phyloP scores from a whole-genome alignment of 2,113 vertebrate genomes.

The Apteryx owenii region DNA sequence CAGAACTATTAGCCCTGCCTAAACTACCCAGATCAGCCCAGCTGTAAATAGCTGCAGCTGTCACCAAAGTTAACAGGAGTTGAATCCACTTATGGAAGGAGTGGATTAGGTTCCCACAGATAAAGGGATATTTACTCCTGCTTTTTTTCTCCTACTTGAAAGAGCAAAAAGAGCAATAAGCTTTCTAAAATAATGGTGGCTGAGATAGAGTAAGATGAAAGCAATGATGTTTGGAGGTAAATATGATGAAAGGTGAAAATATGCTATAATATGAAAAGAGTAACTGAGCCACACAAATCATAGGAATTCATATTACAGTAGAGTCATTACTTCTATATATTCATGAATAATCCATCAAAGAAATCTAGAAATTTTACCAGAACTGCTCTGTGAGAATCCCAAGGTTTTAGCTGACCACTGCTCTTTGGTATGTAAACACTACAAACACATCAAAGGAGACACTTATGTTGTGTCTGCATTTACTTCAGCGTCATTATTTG shows the following conservation, averaged over 20 bases:
- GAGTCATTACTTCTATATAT: background rate
- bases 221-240: background rate
- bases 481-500: background rate
- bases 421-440: background rate
- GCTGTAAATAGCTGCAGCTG: background rate
- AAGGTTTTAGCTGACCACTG: background rate
- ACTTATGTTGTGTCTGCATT: background rate
- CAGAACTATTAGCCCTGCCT: background rate
- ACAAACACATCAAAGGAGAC: background rate
- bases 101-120: background rate
- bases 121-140: background rate
- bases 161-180: background rate
- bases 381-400: background rate
- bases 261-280: background rate
- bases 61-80: background rate
- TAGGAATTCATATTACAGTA: background rate
- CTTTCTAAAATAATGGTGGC: background rate
- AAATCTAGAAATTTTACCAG: background rate
- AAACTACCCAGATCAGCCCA: background rate
- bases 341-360: slow-evolving; percentile 15
- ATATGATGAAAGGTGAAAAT: background rate
- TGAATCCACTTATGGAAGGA: background rate
- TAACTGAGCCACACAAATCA: background rate
- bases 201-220: background rate
- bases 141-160: background rate